phyloP scores from a whole-genome alignment of 2,113 vertebrate genomes.

The Campylomormyrus numenius region DNA sequence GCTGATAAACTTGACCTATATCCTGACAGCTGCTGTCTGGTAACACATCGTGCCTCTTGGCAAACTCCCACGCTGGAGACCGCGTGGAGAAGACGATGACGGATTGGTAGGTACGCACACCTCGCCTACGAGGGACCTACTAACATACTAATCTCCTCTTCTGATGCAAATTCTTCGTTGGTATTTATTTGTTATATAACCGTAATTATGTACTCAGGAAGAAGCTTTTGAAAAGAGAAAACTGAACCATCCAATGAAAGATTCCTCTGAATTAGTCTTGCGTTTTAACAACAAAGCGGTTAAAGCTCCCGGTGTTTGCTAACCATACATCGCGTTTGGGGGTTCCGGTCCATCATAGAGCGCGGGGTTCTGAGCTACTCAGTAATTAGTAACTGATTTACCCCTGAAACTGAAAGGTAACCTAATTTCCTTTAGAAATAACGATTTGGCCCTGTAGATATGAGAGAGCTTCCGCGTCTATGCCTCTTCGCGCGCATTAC shows the following conservation, averaged over 20 bases:
- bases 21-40: background rate
- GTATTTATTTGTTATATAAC: background rate
- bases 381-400: background rate
- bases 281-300: background rate
- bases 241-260: background rate
- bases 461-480: background rate
- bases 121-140: background rate
- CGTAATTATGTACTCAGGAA: background rate
- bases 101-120: too few species aligned
- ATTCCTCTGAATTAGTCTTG: background rate
- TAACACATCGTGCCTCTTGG: background rate
- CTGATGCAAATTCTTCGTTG: background rate
- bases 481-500: conserved; percentile 30
- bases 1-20: background rate
- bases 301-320: background rate
- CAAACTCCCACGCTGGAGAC: background rate
- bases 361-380: background rate
- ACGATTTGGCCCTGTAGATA: background rate
- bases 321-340: background rate
- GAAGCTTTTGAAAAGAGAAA: background rate
- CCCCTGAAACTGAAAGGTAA: background rate
- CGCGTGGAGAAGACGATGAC: background rate
- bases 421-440: background rate
- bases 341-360: background rate
- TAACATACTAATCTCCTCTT: background rate